Base-by-base conservation (phyloP, 2,888 invertebrate genomes). In the Tipula confusa region DNA sequence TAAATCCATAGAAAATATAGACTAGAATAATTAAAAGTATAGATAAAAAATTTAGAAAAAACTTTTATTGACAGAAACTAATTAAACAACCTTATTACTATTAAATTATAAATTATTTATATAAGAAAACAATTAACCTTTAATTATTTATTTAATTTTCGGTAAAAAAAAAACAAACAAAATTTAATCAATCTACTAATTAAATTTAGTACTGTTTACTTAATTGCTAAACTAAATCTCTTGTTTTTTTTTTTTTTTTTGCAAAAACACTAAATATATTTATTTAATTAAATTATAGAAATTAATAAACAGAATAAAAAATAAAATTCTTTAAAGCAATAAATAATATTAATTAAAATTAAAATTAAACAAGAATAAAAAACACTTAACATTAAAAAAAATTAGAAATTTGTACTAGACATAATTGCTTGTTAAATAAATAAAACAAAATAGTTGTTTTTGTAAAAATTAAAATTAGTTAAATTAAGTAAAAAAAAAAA, bases 281-380 rank as follows among this genome's bases (percentile, higher is more conserved):
- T 64, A 64, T 64, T 24, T 24, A 64, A 64, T 64, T 64, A 64
- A 43, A 15, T 43, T 6, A 43, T 15, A 43, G 5, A 36, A 36
- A 36, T 15, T 43, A 15, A 43, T 43, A 43, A 64, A 24, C 64
- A 24, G 24, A 64, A 64, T 64, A 64, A 64, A 24, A 64, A 64
- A 43, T 43, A n/a, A 64, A 64, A 64, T 64, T 64, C 64, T 64
- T 24, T 64, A 64, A 64, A 64, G 64, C 64, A 64, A 64, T 64
- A 64, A 64, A 64, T 64, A 64, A 64, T 64, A 64, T 64, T 64
- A 64, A 64, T 3, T 24, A 24, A 64, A 64, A 64, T 64, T 64
- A 11, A 64, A 64, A 24, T 64, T 64, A 24, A 64, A 18, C 18
- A 18, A 6, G 9, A 64, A 64, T 64, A 9, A 48, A 48, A 48